Base-by-base conservation (phyloP, 2,888 invertebrate species). In the Schizotus pectinicornis region DNA sequence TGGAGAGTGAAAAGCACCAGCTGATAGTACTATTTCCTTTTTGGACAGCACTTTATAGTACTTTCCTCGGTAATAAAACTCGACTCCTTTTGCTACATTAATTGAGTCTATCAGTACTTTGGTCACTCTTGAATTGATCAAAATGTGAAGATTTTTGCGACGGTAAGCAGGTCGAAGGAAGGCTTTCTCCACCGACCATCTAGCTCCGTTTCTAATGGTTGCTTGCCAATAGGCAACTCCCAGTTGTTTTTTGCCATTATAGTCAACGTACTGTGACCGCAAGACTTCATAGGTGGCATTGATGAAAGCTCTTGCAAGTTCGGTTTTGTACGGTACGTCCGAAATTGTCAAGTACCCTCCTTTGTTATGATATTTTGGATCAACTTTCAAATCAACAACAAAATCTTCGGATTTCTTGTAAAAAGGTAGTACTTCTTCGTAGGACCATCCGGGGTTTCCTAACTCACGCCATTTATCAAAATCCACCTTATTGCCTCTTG, bases 1-100 rank as follows among this genome's bases (percentile, higher is more conserved):
- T 0, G 95, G 93, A 0, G 93, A 90, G 69, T 91, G 92, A 64
- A 96, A 89, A 1, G 94, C 85, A 0, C 95, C 95, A 1, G 91
- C 92, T 7, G 90, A 88, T n/a, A 95, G 72, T 48, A 95, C 89
- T 0, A 96, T 88, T 80, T 93, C 93, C 73, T 88, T 90, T 2
- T 83, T 83, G 0, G 89, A 91, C 48, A 75, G 79, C 0, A 85
- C 85, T 2, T 14, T 49, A n/a, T 69, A 65, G 3, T 58, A 69
- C 7, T 59, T 56, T 14, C 81, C 80, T n/a, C 84, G 81, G 45
- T 85, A 82, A 0, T 83, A 76, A 61, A 87, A 87, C 65, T 88
- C 82, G 0, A 92, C 86, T 0, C 90, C 91, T 55, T 84, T 83
- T 0, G 90, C 89, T n/a, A 79, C 79, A 66, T 86, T 87, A 8